phyloP scores from a whole-genome alignment of 2,888 invertebrate species.

The Leptinotarsa tumamoca region DNA sequence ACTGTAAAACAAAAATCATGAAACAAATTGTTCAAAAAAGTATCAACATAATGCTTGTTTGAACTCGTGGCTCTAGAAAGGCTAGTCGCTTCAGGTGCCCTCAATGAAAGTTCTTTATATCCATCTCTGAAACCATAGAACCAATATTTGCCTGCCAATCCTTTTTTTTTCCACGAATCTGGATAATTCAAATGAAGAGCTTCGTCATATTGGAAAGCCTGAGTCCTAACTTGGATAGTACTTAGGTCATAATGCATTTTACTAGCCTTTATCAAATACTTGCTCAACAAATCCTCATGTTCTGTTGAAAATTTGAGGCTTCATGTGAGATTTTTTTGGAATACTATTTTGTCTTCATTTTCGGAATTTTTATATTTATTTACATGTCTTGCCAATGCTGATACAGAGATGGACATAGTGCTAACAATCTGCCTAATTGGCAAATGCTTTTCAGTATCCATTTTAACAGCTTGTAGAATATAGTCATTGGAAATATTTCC shows the following conservation, averaged over 20 bases:
- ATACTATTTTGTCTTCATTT: slow-evolving; percentile 1
- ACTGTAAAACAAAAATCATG: too few species aligned
- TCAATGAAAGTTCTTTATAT: slow-evolving; percentile 8
- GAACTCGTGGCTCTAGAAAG: not conserved
- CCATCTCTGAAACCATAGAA: slow-evolving; percentile 11
- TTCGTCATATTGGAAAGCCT: slow-evolving; percentile 27
- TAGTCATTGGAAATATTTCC: not conserved
- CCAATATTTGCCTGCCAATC: slow-evolving; percentile 4
- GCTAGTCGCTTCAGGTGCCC: not conserved
- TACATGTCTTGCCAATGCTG: too few species aligned
- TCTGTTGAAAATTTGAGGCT: slow-evolving; percentile 24
- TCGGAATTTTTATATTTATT: not conserved
- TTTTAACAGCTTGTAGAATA: not conserved
- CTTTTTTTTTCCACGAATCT: slow-evolving; percentile 2
- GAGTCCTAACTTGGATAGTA: slow-evolving; percentile 26
- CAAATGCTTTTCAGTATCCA: not conserved
- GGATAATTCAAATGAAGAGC: slow-evolving; percentile 6
- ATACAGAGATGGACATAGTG: too few species aligned
- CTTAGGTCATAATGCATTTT: slow-evolving; percentile 34
- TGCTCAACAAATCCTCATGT: slow-evolving; percentile 26
- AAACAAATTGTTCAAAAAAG: too few species aligned
- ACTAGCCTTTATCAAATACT: slow-evolving; percentile 33
- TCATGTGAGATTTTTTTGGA: not conserved
- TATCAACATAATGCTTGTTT: too few species aligned
- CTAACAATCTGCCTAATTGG: not conserved